These are phyloP conservation scores for Asobara japonica DNA, from an alignment of 1,140 invertebrate genomes.

Conservation along the genomic window DNA sequence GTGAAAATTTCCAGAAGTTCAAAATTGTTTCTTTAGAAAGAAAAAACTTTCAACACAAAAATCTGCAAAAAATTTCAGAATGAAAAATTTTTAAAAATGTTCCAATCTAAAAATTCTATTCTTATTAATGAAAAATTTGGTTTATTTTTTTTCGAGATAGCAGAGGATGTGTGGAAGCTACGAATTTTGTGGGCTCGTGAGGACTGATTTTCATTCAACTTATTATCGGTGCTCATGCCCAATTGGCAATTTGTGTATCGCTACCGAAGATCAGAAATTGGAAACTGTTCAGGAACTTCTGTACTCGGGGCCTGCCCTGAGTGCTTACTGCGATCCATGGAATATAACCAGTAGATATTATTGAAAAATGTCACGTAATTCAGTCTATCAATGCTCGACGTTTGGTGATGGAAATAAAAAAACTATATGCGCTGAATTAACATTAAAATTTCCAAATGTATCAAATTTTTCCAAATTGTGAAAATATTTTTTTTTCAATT, in stretches of 20 bases:
- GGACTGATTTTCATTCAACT: slow-evolving; percentile 67
- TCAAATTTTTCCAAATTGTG: too few species aligned
- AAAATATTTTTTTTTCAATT: too few species aligned
- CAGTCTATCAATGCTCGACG: too few species aligned
- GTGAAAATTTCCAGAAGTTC: too few species aligned
- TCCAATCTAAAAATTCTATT: slow-evolving; percentile 38
- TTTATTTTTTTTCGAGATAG: slow-evolving; percentile 52
- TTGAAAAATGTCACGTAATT: background rate
- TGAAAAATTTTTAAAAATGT: too few species aligned
- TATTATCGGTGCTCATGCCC: slow-evolving; percentile 75
- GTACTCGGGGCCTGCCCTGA: slow-evolving; percentile 69
- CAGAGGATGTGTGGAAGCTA: slow-evolving; percentile 59
- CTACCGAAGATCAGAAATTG: slow-evolving; percentile 59
- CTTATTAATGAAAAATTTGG: background rate
- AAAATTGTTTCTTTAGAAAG: too few species aligned
- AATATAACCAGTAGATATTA: slow-evolving; percentile 27
- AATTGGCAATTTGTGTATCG: slow-evolving; percentile 69
- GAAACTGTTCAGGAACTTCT: slow-evolving; percentile 68
- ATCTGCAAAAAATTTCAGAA: too few species aligned
- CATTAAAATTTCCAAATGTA: too few species aligned
- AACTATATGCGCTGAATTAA: too few species aligned
- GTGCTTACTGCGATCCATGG: slow-evolving; percentile 67
- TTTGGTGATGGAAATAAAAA: too few species aligned
- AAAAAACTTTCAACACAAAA: too few species aligned
- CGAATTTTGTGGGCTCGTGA: slow-evolving; percentile 66